phyloP scores from a whole-genome alignment of 2,797 vertebrate species.

The Masticophis lateralis region DNA sequence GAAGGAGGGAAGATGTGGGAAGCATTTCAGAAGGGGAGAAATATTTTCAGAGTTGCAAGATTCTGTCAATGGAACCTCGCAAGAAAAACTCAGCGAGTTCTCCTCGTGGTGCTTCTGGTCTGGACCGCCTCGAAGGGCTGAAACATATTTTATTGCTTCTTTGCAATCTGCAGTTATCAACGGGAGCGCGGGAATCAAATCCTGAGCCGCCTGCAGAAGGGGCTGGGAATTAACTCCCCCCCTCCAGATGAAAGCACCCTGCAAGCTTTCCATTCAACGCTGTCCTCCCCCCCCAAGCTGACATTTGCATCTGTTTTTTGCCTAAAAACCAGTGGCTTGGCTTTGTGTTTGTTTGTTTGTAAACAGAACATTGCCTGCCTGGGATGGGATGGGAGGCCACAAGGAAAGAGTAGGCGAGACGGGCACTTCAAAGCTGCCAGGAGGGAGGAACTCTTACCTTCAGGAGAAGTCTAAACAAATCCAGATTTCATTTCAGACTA shows the following conservation, averaged over 20 bases:
- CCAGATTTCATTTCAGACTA: background rate
- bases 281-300: background rate
- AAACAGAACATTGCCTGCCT: background rate
- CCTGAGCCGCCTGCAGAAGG: background rate
- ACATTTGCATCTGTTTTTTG: background rate
- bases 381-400: background rate
- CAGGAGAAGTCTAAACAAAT: background rate
- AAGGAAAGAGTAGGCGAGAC: background rate
- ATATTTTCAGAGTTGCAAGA: background rate
- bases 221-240: background rate
- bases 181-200: background rate
- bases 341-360: background rate
- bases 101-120: background rate
- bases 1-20: background rate
- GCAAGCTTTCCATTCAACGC: background rate
- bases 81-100: background rate
- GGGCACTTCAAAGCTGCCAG: background rate
- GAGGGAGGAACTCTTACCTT: background rate
- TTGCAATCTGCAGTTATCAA: background rate
- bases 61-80: background rate
- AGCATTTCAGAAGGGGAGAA: background rate
- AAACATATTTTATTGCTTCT: background rate
- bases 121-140: background rate
- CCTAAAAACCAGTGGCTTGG: background rate
- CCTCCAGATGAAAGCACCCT: background rate